These are phyloP conservation scores for Scopus umbretta DNA, from an alignment of 2,113 vertebrate genomes.

Conservation along the genomic window DNA sequence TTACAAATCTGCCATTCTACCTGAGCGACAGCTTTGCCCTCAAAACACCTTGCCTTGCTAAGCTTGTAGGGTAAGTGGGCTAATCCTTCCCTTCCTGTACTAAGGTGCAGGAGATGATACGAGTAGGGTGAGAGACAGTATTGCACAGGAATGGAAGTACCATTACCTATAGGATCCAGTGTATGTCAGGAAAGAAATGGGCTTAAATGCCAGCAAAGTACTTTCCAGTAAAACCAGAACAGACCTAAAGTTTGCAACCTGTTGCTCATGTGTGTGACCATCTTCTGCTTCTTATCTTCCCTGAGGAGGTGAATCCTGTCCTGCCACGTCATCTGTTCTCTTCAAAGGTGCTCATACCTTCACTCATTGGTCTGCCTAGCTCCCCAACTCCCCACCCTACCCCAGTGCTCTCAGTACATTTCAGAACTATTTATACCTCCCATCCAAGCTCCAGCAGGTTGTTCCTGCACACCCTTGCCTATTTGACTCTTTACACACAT, in stretches of 20 bases:
- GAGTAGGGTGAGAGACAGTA: background rate
- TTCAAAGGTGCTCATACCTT: background rate
- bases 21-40: conserved; percentile 29
- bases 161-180: background rate
- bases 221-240: background rate
- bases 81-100: conserved; percentile 48
- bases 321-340: background rate
- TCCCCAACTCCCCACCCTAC: background rate
- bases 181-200: background rate
- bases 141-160: background rate
- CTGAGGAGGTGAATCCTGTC: background rate
- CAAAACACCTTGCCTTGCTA: conserved; percentile 12
- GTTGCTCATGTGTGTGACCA: background rate
- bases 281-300: background rate
- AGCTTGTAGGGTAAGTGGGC: conserved; percentile 39
- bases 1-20: background rate
- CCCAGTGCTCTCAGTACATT: background rate
- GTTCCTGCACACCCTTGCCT: background rate
- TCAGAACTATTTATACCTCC: background rate
- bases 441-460: background rate
- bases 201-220: background rate
- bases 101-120: background rate
- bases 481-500: background rate
- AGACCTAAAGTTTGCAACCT: background rate
- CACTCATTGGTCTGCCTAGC: background rate